phyloP scores from a whole-genome alignment of 2,113 vertebrate genomes.

The Oncorhynchus kisutch region DNA sequence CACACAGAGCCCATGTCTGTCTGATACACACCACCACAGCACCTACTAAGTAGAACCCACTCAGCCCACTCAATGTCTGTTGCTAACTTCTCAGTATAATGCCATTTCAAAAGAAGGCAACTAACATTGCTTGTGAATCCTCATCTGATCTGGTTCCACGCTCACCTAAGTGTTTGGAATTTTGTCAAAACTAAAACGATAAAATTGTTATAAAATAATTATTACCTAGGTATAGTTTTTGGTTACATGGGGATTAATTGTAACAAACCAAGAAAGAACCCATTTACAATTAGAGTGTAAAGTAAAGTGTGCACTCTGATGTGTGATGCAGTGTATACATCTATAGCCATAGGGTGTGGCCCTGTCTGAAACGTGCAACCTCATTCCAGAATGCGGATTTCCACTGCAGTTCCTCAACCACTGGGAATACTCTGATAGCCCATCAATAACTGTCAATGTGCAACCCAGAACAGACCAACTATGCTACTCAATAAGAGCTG shows the following conservation, averaged over 20 bases:
- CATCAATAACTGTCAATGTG: conserved; percentile 54
- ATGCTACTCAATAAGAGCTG: conserved; percentile 14
- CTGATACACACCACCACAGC: conserved; percentile 6
- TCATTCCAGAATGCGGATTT: conserved; percentile 69
- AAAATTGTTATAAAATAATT: no score
- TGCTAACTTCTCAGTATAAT: background rate
- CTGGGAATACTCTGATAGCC: conserved; percentile 36
- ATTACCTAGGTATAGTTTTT: no score
- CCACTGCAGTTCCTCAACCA: conserved; percentile 58
- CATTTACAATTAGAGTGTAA: no score
- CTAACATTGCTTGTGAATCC: no score
- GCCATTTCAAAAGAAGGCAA: background rate
- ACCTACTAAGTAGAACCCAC: conserved; percentile 21
- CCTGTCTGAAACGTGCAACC: conserved; percentile 56
- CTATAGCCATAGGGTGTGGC: conserved; percentile 56
- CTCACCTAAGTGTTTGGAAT: no score
- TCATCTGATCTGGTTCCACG: no score
- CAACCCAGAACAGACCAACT: conserved; percentile 25
- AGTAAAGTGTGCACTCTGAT: no score
- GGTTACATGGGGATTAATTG: no score
- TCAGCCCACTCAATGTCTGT: background rate
- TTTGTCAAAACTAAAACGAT: no score
- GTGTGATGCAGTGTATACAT: background rate
- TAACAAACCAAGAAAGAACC: no score
- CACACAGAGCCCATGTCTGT: background rate